Percentiles rank a stretch among this genome's conserved stretches.
phyloP scores from a whole-genome alignment of 92 coral and sea anemone genomes.

The Parazoanthus swiftii region DNA sequence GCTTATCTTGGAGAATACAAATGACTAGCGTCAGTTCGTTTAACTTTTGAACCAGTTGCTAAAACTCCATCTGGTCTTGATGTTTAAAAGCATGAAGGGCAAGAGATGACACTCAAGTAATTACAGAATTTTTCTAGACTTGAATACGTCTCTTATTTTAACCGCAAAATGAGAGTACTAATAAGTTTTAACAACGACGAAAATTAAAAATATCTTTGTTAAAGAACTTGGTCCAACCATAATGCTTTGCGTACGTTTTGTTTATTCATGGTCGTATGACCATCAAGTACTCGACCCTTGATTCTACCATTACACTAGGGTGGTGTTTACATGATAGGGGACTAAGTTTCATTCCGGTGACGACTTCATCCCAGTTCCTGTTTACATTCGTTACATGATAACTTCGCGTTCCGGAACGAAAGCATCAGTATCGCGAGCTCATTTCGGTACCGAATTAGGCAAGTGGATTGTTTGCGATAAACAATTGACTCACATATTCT shows the following conservation, averaged over 20 bases:
- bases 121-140: not conserved
- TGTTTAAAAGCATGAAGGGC: not conserved
- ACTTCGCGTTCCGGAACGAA: no score
- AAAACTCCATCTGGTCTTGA: not conserved
- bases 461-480: no score
- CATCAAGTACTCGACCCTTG: not conserved
- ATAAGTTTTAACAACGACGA: not conserved
- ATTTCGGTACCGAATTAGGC: no score
- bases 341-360: no score
- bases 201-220: not conserved
- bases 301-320: no score
- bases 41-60: no score
- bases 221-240: not conserved
- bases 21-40: not conserved
- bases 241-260: not conserved
- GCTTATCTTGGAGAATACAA: not conserved
- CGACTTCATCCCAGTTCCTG: no score
- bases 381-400: no score
- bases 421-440: no score
- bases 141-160: no score
- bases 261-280: not conserved
- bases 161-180: no score
- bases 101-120: not conserved
- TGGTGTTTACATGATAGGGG: no score
- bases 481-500: not conserved